Evolutionary conservation across 2,888 invertebrate species (phyloP).

Genomic region (Sphinx pinastri): DNA sequence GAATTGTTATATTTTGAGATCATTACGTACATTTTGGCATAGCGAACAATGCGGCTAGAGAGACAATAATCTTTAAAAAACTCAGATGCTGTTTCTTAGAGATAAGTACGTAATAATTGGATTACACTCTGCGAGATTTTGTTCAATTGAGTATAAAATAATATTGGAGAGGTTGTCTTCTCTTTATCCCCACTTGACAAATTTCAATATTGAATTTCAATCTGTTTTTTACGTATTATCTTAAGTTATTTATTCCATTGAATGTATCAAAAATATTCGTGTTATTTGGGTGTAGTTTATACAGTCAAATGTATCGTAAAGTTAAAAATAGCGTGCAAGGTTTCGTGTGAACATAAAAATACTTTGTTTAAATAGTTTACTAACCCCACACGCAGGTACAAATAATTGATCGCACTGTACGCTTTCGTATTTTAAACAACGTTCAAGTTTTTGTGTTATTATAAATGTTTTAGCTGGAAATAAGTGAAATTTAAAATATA

Average conservation of each 20-base stretch:
- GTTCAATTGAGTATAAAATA: slow-evolving; percentile 15
- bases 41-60: background rate
- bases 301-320: slow-evolving; percentile 1
- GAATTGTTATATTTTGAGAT: no score
- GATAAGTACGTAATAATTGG: slow-evolving; percentile 24
- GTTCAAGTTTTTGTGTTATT: slow-evolving; percentile 1
- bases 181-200: slow-evolving; percentile 3
- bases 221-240: background rate
- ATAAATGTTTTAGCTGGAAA: background rate
- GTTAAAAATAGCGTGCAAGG: slow-evolving; percentile 22
- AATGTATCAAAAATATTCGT: background rate
- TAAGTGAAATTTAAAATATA: background rate
- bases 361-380: slow-evolving; percentile 14
- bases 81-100: background rate
- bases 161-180: background rate
- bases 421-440: slow-evolving; percentile 12
- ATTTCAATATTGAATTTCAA: background rate
- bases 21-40: background rate
- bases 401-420: slow-evolving; percentile 21
- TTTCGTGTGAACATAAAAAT: slow-evolving; percentile 22
- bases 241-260: background rate
- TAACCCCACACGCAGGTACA: slow-evolving; percentile 3
- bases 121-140: slow-evolving; percentile 14
- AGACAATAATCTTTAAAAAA: background rate
- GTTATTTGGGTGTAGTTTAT: slow-evolving; percentile 4